Base-by-base conservation (phyloP, 2,888 invertebrate species). In the Drepana falcataria region DNA sequence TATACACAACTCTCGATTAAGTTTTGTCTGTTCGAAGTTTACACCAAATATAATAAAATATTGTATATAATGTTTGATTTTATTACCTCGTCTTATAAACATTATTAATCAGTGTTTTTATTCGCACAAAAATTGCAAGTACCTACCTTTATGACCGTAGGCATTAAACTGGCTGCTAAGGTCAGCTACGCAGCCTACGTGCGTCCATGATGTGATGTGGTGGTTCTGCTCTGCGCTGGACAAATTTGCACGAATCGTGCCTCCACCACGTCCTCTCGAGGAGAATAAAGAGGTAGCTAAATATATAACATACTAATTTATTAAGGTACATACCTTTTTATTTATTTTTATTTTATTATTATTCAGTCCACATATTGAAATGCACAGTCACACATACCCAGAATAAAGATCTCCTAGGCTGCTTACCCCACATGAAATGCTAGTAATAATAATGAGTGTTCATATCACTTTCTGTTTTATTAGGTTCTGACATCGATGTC, bases 201-300 rank as follows among this genome's bases (percentile, higher is more conserved):
- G 97, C 75, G 93, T 99, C 34, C 98, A 99, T 71, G 99, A 99
- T 85, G 92, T 99, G 6, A 93, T 99, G 80, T 99, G 99, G 99
- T 98, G 97, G 96, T 98, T 98, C 79, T 96, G 98, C 35, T 94
- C 95, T 9, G 95, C 98, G 0, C 91, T 98, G 47, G 95, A 95
- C 86, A 83, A 85, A 35, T 90, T 79, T 61, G 84, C 87, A 7
- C 67, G 81, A 0, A 75, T 85, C 1, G 77, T 81, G 47, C 83
- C 85, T 1, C 77, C 81, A 7, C 77, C 78, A 0, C 59, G 64
- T 0, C 53, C 71, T 0, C 35, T 77, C 9, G 85, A 84, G 6
- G 85, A 87, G 21, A 82, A 81, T 53, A 86, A 80, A 60, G 87
- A 88, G 75, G 89, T 85, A 7, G 35, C 49, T 51, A 6, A n/a